phyloP scores from a whole-genome alignment of 2,888 invertebrate species.

The Diogma glabrata region DNA sequence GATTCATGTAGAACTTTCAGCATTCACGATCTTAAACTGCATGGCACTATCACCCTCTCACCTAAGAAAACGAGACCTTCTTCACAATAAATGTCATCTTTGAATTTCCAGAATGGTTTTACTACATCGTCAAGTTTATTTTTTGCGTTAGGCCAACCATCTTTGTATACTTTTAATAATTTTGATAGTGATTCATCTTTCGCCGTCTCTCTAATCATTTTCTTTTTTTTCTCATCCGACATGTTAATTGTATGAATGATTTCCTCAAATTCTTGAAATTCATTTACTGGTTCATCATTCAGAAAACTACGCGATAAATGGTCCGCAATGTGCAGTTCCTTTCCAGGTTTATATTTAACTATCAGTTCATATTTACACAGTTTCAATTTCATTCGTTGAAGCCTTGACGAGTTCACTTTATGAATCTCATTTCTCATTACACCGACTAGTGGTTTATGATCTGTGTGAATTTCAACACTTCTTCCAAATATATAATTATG shows the following conservation, averaged over 20 bases:
- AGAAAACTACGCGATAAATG: neutral
- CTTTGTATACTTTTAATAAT: neutral
- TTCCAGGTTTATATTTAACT: neutral
- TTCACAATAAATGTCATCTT: too few relatives aligned
- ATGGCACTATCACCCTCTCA: too few relatives aligned
- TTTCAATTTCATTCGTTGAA: neutral
- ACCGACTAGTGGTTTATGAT: too few relatives aligned
- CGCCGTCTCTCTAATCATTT: neutral
- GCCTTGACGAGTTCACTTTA: neutral
- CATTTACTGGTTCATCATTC: neutral
- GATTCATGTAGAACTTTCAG: too few relatives aligned
- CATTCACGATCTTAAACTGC: too few relatives aligned
- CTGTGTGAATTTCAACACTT: too few relatives aligned
- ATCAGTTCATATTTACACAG: neutral
- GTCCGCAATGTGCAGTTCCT: neutral
- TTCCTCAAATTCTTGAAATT: neutral
- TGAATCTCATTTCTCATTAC: neutral
- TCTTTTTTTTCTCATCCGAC: neutral
- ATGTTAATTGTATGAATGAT: constrained; percentile 1
- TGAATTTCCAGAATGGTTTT: too few relatives aligned
- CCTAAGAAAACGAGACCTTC: too few relatives aligned
- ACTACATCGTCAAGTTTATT: neutral
- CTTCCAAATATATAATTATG: neutral
- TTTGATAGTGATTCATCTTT: neutral
- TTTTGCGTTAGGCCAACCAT: neutral